phyloP scores from a whole-genome alignment of 2,113 vertebrate genomes.

The Nothocercus nigrocapillus region DNA sequence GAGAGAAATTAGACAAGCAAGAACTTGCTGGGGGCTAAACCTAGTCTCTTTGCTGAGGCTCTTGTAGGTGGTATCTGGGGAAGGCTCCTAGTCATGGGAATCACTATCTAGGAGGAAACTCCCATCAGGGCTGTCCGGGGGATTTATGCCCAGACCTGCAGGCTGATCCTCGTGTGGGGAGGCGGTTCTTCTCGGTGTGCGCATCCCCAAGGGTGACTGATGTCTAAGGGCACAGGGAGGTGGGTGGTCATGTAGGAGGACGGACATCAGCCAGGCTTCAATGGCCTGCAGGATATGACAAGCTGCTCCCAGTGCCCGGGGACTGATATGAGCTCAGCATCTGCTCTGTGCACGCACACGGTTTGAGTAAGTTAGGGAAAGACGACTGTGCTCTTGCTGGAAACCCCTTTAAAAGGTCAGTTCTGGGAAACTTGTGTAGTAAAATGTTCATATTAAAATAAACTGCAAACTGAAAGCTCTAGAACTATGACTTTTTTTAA shows the following conservation, averaged over 20 bases:
- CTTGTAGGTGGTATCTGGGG: neutral
- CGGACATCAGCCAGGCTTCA: fast-evolving
- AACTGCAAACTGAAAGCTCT: neutral
- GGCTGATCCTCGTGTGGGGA: fast-evolving
- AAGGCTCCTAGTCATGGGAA: neutral
- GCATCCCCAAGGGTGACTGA: fast-evolving
- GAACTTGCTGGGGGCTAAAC: fast-evolving
- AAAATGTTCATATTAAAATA: neutral
- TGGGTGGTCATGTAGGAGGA: neutral
- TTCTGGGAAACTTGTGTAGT: neutral
- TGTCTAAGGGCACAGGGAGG: neutral
- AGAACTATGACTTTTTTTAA: neutral
- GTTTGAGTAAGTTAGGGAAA: fast-evolving
- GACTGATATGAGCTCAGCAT: neutral
- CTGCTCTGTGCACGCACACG: fast-evolving
- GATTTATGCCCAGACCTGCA: neutral
- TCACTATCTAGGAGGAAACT: neutral
- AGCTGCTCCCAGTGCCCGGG: neutral
- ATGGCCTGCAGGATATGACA: fast-evolving
- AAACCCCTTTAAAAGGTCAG: neutral
- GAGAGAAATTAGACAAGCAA: neutral
- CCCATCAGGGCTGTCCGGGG: fast-evolving
- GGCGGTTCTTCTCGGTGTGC: fast-evolving
- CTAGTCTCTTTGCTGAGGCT: fast-evolving
- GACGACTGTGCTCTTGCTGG: neutral